These are phyloP conservation scores for Lepidurus arcticus DNA, from an alignment of 1,140 invertebrate genomes.

Conservation along the genomic window DNA sequence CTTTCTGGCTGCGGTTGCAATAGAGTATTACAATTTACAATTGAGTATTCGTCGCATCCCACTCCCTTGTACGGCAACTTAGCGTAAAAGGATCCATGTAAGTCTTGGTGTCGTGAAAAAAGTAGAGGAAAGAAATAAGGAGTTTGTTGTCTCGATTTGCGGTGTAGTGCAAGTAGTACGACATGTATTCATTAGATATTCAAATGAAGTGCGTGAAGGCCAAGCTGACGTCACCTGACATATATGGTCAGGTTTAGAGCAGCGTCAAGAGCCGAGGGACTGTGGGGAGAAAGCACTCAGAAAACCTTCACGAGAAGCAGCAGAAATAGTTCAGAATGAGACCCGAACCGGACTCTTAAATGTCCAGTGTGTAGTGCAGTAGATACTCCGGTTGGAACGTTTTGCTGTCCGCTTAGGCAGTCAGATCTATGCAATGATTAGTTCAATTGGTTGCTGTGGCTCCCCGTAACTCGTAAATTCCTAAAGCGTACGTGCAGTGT, in stretches of 20 bases:
- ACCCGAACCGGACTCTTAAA: background rate
- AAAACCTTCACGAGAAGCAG: slow-evolving; percentile 9
- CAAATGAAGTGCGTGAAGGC: slow-evolving; percentile 17
- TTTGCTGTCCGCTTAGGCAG: background rate
- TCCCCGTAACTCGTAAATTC: background rate
- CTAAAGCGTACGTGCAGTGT: slow-evolving; percentile 6
- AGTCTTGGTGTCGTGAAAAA: background rate
- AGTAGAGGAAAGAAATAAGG: background rate
- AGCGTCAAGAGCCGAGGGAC: slow-evolving; percentile 7
- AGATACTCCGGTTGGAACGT: background rate
- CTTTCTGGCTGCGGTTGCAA: too few species aligned
- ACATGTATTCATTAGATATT: background rate
- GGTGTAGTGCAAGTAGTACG: background rate
- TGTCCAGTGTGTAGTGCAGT: slow-evolving; percentile 5
- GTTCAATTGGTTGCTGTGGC: background rate
- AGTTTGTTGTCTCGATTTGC: background rate
- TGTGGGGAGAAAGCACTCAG: slow-evolving; percentile 17
- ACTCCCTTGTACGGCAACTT: background rate
- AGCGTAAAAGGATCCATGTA: background rate
- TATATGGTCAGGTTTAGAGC: slow-evolving; percentile 15
- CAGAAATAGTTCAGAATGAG: slow-evolving; percentile 19
- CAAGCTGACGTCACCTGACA: slow-evolving; percentile 13
- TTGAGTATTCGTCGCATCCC: background rate
- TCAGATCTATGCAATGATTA: background rate
- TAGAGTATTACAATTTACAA: too few species aligned